phyloP scores from a whole-genome alignment of 2,113 vertebrate species.

The Gallinago undulata region DNA sequence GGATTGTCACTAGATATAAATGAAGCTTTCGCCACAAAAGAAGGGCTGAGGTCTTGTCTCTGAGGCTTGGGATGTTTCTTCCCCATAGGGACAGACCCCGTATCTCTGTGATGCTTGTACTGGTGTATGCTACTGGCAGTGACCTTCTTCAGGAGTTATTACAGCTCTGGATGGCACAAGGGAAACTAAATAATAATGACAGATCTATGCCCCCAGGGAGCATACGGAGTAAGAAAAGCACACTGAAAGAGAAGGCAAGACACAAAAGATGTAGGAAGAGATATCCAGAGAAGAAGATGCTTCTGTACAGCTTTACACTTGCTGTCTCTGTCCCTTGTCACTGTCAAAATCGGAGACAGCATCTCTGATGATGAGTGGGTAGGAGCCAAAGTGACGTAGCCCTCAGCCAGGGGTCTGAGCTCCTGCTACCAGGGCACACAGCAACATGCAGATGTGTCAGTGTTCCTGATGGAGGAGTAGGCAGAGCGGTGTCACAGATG shows the following conservation, averaged over 20 bases:
- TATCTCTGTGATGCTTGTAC: neutral
- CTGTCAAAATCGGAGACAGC: neutral
- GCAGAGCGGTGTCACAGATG: slow-evolving; percentile 54
- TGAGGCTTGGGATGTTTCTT: neutral
- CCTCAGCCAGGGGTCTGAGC: neutral
- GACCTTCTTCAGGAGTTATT: slow-evolving; percentile 11
- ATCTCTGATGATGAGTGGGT: neutral
- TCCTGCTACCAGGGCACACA: slow-evolving; percentile 33
- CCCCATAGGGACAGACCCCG: neutral
- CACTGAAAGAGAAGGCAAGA: neutral
- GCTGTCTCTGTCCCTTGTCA: neutral
- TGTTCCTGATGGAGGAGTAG: slow-evolving; percentile 25
- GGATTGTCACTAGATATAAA: neutral
- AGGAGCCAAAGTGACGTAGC: neutral
- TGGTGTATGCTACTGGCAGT: neutral
- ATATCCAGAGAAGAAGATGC: neutral
- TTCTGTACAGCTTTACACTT: neutral
- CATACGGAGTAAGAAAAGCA: neutral
- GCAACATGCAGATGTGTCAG: neutral
- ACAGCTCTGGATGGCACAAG: neutral
- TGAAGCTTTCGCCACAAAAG: neutral
- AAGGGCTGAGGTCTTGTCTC: neutral
- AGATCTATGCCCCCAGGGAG: neutral
- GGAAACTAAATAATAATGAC: slow-evolving; percentile 15
- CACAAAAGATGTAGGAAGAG: neutral